phyloP scores from a whole-genome alignment of 2,797 vertebrate genomes.

The Urosaurus nigricauda region DNA sequence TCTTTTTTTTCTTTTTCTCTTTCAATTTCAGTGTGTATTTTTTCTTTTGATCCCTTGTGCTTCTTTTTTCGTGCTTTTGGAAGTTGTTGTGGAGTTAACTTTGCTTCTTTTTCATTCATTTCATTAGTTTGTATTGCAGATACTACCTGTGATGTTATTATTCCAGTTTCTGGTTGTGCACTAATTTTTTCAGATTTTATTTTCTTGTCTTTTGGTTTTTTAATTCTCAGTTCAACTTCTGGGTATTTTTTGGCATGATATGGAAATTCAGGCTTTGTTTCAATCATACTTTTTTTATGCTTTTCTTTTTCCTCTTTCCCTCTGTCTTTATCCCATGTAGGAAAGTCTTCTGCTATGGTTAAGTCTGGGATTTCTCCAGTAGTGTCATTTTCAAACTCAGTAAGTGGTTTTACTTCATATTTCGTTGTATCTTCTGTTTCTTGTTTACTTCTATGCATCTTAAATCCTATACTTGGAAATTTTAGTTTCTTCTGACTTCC shows the following conservation, averaged over 20 bases:
- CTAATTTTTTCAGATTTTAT: constrained; percentile 31
- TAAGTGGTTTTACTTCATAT: constrained; percentile 45
- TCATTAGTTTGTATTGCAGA: constrained; percentile 34
- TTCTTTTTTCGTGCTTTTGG: constrained; percentile 67
- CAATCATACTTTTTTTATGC: constrained; percentile 58
- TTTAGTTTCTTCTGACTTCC: no score
- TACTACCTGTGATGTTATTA: constrained; percentile 27
- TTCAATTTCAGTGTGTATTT: constrained; percentile 4
- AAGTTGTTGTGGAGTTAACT: constrained; percentile 6
- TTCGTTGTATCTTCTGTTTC: constrained; percentile 70
- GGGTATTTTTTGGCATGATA: constrained; percentile 60
- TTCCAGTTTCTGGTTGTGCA: constrained; percentile 26
- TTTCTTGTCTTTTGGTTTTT: constrained; percentile 74
- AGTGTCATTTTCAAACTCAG: constrained; percentile 26
- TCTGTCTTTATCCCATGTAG: constrained; percentile 47
- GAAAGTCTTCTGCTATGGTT: constrained; percentile 59
- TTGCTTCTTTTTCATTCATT: constrained; percentile 31
- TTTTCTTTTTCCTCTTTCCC: constrained; percentile 51
- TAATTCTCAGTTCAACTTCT: constrained; percentile 77
- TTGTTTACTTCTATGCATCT: constrained; percentile 82
- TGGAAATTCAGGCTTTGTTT: constrained; percentile 68
- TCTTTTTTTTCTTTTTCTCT: no score
- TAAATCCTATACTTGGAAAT: constrained; percentile 82
- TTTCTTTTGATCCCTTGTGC: constrained; percentile 57
- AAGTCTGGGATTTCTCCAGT: constrained; percentile 63